Base-by-base conservation (phyloP, 2,113 vertebrate species). In the Calyptomena viridis region DNA sequence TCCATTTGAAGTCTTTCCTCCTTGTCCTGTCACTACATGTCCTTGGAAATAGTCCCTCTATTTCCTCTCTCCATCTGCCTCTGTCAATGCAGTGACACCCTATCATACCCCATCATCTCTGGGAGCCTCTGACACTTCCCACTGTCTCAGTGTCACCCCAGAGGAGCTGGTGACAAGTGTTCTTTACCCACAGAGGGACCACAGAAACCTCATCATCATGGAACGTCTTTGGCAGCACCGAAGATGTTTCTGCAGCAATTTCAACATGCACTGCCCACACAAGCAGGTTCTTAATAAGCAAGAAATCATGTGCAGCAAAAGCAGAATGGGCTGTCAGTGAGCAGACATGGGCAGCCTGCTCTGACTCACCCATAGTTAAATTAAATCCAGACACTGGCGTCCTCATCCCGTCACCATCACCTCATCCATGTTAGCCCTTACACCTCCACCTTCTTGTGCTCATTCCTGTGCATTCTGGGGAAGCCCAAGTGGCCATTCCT, bases 211-310 rank as follows among this genome's bases (percentile, higher is more conserved):
- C 69, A 14, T 5, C 1, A 1, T 37, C 18, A 11, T 5, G 16
- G 59, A 50, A 8, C 23, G 30, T 71, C 74, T 56, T 56, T 35
- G 56, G 55, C 59, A 55, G 9, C 8, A 22, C 55, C 19, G 49
- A 37, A 60, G 56, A 56, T 39, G 27, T 42, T 58, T 64, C 56
- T 63, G 9, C 20, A 22, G 35, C 12, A 37, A 53, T 76, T 76
- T 55, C 1, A 2, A 39, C 44, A 10, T 1, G 4, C 47, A 35
- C 23, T 2, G 25, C 49, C 74, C 0, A 0, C 60, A 69, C 60
- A 13, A 11, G 28, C 7, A 12, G 7, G 27, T 59, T 40, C 37
- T 49, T 28, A 2, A 2, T 23, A 55, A 35, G 40, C 39, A 37
- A 68, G 55, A 31, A 24, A 14, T 19, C 30, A 8, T 7, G 40